phyloP scores from a whole-genome alignment of 2,888 invertebrate genomes.

The Nipponacmea schrenckii region DNA sequence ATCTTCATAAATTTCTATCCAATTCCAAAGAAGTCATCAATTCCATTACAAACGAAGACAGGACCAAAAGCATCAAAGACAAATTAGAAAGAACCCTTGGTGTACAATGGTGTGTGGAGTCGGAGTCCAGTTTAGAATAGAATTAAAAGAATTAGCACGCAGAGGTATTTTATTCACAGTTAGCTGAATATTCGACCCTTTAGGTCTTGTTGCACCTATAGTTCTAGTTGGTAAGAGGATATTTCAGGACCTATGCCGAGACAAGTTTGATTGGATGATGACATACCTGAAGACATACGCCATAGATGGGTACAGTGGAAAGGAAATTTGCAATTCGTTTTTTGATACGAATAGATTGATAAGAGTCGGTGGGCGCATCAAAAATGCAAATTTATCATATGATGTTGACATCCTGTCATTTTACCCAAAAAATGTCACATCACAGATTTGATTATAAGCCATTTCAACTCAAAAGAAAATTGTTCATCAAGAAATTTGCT shows the following conservation, averaged over 20 bases:
- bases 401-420: neutral
- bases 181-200: slow-evolving; percentile 6
- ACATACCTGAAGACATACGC: neutral
- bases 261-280: slow-evolving; percentile 12
- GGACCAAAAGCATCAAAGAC: neutral
- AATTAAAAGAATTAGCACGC: neutral
- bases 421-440: neutral
- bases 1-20: slow-evolving; percentile 4
- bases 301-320: slow-evolving; percentile 4
- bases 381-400: neutral
- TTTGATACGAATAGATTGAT: neutral
- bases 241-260: slow-evolving; percentile 4
- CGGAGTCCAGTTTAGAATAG: neutral
- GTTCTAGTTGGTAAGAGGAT: slow-evolving; percentile 8
- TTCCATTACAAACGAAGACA: slow-evolving; percentile 9
- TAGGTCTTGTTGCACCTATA: slow-evolving; percentile 14
- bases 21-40: slow-evolving; percentile 7
- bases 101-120: slow-evolving; percentile 11
- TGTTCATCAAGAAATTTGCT: no score
- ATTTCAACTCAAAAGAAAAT: no score
- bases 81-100: slow-evolving; percentile 12
- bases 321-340: neutral
- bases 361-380: neutral
- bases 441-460: neutral
- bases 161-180: slow-evolving; percentile 6